Percentiles rank a stretch among this genome's conserved stretches.
Evolutionary conservation across 2,888 invertebrate species (phyloP).

Genomic region (Eremobia ochroleuca): DNA sequence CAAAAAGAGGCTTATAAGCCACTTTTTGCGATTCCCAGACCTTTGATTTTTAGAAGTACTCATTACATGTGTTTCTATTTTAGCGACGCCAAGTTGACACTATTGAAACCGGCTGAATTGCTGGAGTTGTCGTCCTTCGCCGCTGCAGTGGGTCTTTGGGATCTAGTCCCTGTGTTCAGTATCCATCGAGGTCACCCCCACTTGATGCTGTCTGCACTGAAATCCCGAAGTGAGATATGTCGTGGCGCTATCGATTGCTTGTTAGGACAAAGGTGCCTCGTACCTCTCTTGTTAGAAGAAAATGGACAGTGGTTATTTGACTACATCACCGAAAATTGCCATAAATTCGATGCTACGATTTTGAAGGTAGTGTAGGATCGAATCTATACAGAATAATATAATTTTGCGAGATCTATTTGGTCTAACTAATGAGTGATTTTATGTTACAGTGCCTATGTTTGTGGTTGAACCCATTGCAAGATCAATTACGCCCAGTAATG

Average conservation of each 20-base stretch:
- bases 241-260: conserved; percentile 82
- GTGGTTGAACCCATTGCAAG: conserved; percentile 89
- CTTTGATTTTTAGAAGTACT: not conserved
- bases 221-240: conserved; percentile 78
- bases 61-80: conserved; percentile 30
- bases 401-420: not conserved
- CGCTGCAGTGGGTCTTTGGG: conserved; percentile 88
- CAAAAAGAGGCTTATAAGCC: no score
- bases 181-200: conserved; percentile 82
- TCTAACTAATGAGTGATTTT: conserved; percentile 6
- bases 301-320: conserved; percentile 88
- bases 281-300: conserved; percentile 84
- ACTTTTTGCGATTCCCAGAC: not conserved
- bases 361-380: conserved; percentile 86
- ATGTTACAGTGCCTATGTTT: conserved; percentile 82
- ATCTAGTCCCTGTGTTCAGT: conserved; percentile 83
- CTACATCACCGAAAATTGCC: conserved; percentile 89
- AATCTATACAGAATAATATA: not conserved
- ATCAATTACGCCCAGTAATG: conserved; percentile 85
- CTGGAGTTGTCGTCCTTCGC: conserved; percentile 81
- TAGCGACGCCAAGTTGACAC: conserved; percentile 83
- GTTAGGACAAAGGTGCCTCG: conserved; percentile 78
- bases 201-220: conserved; percentile 80
- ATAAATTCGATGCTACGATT: conserved; percentile 88
- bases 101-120: conserved; percentile 77